phyloP scores from a whole-genome alignment of 1,140 invertebrate genomes.

The Ditylenchus dipsaci region DNA sequence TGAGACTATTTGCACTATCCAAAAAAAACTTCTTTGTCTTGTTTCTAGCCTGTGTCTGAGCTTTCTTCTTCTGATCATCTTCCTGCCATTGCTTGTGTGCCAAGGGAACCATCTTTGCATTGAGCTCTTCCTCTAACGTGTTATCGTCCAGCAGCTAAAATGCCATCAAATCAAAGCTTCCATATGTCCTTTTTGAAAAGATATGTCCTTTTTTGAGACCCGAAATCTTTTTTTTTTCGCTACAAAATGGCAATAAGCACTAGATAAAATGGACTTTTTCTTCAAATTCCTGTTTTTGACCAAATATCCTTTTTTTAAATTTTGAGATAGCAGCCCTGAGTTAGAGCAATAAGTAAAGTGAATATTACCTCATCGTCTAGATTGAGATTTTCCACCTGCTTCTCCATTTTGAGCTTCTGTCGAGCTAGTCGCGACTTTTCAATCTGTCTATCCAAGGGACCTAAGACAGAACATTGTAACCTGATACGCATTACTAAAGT shows the following conservation, averaged over 20 bases:
- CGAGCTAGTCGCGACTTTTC: slow-evolving; percentile 36
- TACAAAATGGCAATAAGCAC: too few relatives aligned
- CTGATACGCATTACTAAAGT: background rate
- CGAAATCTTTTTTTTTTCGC: too few relatives aligned
- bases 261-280: too few relatives aligned
- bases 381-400: slow-evolving; percentile 27
- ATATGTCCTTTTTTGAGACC: too few relatives aligned
- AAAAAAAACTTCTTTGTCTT: slow-evolving; percentile 13
- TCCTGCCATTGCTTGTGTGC: background rate
- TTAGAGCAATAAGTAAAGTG: too few relatives aligned
- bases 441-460: slow-evolving; percentile 40
- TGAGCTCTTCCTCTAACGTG: background rate
- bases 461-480: slow-evolving; percentile 14
- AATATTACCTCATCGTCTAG: slow-evolving; percentile 26
- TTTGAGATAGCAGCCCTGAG: too few relatives aligned
- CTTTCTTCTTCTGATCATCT: background rate
- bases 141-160: too few relatives aligned
- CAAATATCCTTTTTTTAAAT: too few relatives aligned
- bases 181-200: too few relatives aligned
- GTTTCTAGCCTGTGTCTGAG: background rate
- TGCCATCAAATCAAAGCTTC: too few relatives aligned
- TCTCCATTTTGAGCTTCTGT: slow-evolving; percentile 15
- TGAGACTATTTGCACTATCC: background rate
- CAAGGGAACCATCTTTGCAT: background rate
- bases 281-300: too few relatives aligned